Evolutionary conservation across 2,113 vertebrate genomes (phyloP).

Genomic region (Triplophysa tibetana): DNA sequence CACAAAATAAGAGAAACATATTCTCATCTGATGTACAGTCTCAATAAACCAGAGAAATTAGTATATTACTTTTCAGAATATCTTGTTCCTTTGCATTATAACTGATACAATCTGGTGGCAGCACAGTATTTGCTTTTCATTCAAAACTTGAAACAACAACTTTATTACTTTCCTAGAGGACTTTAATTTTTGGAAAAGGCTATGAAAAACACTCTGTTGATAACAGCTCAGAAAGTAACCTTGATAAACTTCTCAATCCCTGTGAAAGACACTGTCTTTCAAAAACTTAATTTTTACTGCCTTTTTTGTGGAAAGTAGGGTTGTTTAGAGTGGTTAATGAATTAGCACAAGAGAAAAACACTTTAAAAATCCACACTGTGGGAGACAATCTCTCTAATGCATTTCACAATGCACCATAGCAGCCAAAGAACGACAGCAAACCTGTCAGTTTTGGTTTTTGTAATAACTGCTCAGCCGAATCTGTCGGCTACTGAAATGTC

Average conservation of each 20-base stretch:
- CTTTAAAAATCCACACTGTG: not conserved
- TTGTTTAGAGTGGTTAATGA: slow-evolving; percentile 31
- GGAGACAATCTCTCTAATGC: slow-evolving; percentile 24
- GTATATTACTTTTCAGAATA: slow-evolving; percentile 60
- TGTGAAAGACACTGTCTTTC: slow-evolving; percentile 10
- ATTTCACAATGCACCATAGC: slow-evolving; percentile 41
- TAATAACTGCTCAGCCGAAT: slow-evolving; percentile 65
- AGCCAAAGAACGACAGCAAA: slow-evolving; percentile 49
- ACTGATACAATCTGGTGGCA: slow-evolving; percentile 51
- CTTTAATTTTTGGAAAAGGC: slow-evolving; percentile 68
- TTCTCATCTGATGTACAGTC: slow-evolving; percentile 14
- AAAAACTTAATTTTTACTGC: slow-evolving; percentile 5
- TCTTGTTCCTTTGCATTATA: slow-evolving; percentile 47
- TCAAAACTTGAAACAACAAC: slow-evolving; percentile 70
- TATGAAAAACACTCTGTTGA: slow-evolving; percentile 53
- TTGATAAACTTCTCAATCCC: slow-evolving; percentile 21
- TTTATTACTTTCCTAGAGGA: slow-evolving; percentile 69
- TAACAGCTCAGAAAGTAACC: slow-evolving; percentile 1
- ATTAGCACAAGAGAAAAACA: slow-evolving; percentile 14
- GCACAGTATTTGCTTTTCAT: slow-evolving; percentile 64
- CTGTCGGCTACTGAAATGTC: slow-evolving; percentile 58
- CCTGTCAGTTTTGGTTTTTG: slow-evolving; percentile 66
- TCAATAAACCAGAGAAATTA: slow-evolving; percentile 47
- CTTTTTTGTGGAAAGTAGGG: not conserved
- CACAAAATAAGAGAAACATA: slow-evolving; percentile 47